Percentiles rank a stretch among this genome's conserved stretches.
Conservation (phyloP, 2,797 vertebrate genomes). For the Paratrypauchen microcephalus region DNA sequence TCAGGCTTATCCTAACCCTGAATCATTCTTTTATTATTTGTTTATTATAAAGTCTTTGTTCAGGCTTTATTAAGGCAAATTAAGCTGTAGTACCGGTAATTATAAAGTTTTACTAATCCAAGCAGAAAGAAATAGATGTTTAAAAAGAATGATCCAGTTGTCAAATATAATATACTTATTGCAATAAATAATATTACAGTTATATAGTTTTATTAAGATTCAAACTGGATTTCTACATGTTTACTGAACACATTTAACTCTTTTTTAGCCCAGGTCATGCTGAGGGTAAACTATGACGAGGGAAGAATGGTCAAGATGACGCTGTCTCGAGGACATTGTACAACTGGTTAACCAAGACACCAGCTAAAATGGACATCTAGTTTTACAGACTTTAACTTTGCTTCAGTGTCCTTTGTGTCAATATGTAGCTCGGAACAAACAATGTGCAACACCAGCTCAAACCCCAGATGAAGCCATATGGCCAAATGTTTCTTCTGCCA, state of each 20-base stretch:
- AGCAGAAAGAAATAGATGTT: no score
- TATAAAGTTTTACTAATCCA: no score
- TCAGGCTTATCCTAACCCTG: no score
- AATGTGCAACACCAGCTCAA: conserved; percentile 53
- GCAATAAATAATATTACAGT: no score
- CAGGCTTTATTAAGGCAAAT: no score
- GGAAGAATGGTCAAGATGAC: conserved; percentile 30
- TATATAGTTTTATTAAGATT: not conserved
- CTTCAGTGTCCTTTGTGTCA: conserved; percentile 41
- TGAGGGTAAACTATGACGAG: conserved; percentile 29
- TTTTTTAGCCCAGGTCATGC: conserved; percentile 32
- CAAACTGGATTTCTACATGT: not conserved
- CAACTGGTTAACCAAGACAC: conserved; percentile 28
- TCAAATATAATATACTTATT: no score
- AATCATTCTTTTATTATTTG: no score
- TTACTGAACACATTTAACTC: not conserved
- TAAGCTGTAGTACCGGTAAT: no score
- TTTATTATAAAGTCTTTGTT: no score
- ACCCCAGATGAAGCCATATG: conserved; percentile 53
- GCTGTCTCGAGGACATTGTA: conserved; percentile 21
- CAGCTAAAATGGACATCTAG: conserved; percentile 20
- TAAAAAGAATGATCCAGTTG: no score
- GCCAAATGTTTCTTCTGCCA: conserved; percentile 53
- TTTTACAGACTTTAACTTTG: conserved; percentile 23
- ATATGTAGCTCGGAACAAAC: conserved; percentile 47